phyloP scores from a whole-genome alignment of 1,140 invertebrate species.

The fruit fly (Drosophila melanogaster) region DNA sequence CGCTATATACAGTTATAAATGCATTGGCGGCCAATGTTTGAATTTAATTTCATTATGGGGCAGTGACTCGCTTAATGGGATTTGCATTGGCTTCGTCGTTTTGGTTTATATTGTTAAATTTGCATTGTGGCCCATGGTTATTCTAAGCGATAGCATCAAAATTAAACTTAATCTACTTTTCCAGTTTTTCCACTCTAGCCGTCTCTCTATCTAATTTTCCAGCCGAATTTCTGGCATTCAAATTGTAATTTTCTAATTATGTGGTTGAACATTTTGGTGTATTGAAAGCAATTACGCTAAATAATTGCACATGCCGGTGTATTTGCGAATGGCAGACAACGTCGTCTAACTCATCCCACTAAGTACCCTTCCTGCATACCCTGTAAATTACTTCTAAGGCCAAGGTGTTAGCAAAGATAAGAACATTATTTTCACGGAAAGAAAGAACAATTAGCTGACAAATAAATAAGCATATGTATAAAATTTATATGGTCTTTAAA shows the following conservation, averaged over 20 bases:
- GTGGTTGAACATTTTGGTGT: slow-evolving; percentile 59
- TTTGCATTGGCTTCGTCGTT: slow-evolving; percentile 27
- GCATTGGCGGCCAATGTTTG: slow-evolving; percentile 9
- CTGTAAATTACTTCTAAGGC: not conserved
- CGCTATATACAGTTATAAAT: slow-evolving; percentile 30
- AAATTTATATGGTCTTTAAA: too few relatives aligned
- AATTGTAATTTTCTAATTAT: slow-evolving; percentile 74
- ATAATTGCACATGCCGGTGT: slow-evolving; percentile 65
- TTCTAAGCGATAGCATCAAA: slow-evolving; percentile 28
- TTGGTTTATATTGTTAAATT: slow-evolving; percentile 18
- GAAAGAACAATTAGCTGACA: not conserved
- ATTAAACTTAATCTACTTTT: slow-evolving; percentile 21
- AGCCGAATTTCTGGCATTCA: slow-evolving; percentile 46
- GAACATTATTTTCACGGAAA: not conserved
- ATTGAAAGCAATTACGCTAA: slow-evolving; percentile 71
- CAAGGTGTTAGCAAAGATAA: too few relatives aligned
- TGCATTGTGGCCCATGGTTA: slow-evolving; percentile 5
- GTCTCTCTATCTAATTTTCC: not conserved
- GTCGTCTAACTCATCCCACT: not conserved
- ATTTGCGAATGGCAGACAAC: slow-evolving; percentile 23
- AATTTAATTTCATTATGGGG: slow-evolving; percentile 56
- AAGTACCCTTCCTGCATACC: slow-evolving; percentile 4
- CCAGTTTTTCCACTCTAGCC: not conserved
- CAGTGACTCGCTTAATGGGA: slow-evolving; percentile 44
- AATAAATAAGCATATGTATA: not conserved